Percentiles rank a stretch among this genome's conserved stretches.
These are phyloP conservation scores for Trichoplusia ni DNA, from an alignment of 1,140 invertebrate species.

Conservation along the genomic window DNA sequence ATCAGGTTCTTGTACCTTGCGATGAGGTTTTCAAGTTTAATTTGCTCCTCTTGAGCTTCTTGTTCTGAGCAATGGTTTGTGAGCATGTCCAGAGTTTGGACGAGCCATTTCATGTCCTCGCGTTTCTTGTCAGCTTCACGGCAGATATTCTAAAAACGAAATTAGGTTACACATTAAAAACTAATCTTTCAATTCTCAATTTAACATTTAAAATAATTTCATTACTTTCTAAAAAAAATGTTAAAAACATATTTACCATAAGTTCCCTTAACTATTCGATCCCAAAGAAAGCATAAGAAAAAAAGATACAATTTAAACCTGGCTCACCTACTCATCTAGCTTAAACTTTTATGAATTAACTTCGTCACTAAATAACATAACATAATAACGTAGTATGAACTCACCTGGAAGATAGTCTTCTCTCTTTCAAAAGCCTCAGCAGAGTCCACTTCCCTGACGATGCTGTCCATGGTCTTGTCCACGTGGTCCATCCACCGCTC, in stretches of 20 bases:
- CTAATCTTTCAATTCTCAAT: not conserved
- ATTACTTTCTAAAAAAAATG: not conserved
- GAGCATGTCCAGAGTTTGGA: constrained; percentile 93
- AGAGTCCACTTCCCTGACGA: constrained; percentile 91
- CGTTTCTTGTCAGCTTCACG: constrained; percentile 93
- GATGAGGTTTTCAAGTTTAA: constrained; percentile 91
- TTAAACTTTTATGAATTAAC: not conserved
- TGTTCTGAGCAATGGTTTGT: constrained; percentile 90
- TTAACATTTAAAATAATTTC: no score
- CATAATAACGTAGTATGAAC: not conserved
- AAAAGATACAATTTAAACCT: constrained; percentile 22
- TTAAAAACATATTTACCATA: constrained; percentile 79
- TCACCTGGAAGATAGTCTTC: constrained; percentile 94
- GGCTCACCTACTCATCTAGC: not conserved
- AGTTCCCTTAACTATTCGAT: constrained; percentile 79
- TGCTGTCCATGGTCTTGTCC: constrained; percentile 90
- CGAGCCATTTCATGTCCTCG: constrained; percentile 97
- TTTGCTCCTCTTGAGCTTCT: constrained; percentile 90
- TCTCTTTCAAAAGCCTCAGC: constrained; percentile 94
- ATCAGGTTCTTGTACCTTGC: constrained; percentile 94
- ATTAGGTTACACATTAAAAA: not conserved
- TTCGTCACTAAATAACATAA: not conserved
- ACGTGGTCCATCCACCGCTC: constrained; percentile 95
- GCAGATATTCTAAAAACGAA: constrained; percentile 88
- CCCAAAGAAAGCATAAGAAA: constrained; percentile 56